A percentile compares a stretch with the other conserved stretches of the same genome.
Conservation (phyloP, 2,888 invertebrate genomes). For the Galerucella pusilla region DNA sequence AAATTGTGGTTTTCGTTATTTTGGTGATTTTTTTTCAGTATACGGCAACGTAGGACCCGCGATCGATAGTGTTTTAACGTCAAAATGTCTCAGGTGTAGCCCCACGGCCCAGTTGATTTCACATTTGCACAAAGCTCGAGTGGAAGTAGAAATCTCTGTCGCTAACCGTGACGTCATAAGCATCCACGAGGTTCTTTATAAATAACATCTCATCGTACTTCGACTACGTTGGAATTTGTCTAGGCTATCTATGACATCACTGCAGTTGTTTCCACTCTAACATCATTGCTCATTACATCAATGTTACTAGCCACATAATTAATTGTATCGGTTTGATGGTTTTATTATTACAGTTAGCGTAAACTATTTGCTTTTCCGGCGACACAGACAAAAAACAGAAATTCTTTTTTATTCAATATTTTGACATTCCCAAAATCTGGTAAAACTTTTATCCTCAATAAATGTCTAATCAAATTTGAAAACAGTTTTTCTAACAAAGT, state of each 20-base stretch:
- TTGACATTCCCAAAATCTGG: not conserved
- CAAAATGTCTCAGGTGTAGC: slow-evolving; percentile 36
- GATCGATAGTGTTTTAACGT: slow-evolving; percentile 33
- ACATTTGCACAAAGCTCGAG: slow-evolving; percentile 28
- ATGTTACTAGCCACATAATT: slow-evolving; percentile 3
- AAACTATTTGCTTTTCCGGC: slow-evolving; percentile 3
- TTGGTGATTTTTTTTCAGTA: slow-evolving; percentile 1
- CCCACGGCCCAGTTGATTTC: slow-evolving; percentile 31
- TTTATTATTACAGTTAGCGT: slow-evolving; percentile 4
- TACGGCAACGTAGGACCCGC: slow-evolving; percentile 22
- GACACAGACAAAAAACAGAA: not conserved
- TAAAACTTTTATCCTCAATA: not conserved
- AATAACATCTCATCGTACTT: slow-evolving; percentile 56
- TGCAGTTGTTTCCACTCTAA: slow-evolving; percentile 29
- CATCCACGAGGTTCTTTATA: slow-evolving; percentile 62
- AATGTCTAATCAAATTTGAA: not conserved
- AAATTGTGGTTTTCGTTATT: not conserved
- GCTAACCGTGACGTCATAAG: slow-evolving; percentile 58
- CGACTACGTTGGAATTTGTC: slow-evolving; percentile 39
- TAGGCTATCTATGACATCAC: slow-evolving; percentile 36
- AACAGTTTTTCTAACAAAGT: no score
- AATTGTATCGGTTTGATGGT: slow-evolving; percentile 1
- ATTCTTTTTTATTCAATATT: not conserved
- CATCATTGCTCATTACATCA: slow-evolving; percentile 10
- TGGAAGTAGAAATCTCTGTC: slow-evolving; percentile 28